Conservation (phyloP, 1,140 invertebrate genomes). For the Helicoverpa armigera region DNA sequence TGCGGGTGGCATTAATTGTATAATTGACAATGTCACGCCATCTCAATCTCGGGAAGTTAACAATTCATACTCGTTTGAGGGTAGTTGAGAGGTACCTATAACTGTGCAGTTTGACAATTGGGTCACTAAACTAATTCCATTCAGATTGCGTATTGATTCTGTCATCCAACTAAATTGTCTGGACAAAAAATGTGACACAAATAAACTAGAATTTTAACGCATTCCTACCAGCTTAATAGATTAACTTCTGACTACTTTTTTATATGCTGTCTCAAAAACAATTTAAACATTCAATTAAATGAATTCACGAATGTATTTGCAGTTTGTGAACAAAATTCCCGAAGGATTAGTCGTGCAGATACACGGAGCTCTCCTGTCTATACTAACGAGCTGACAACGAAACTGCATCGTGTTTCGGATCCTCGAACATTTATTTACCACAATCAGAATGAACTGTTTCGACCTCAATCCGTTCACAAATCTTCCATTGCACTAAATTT, state of each 20-base stretch:
- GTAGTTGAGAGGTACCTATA: not conserved
- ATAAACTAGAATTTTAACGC: not conserved
- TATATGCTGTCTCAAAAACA: too few relatives aligned
- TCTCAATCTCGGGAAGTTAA: conserved; percentile 47
- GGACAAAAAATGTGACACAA: not conserved
- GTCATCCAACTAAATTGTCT: not conserved
- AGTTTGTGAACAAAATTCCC: not conserved
- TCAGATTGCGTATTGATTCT: not conserved
- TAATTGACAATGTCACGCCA: conserved; percentile 53
- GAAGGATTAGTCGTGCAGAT: not conserved
- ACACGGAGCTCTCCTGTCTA: not conserved
- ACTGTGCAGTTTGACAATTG: not conserved
- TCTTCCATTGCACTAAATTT: conserved; percentile 63
- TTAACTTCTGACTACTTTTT: too few relatives aligned
- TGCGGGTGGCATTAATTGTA: conserved; percentile 47
- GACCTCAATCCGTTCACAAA: conserved; percentile 50
- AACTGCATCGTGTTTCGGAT: conserved; percentile 12
- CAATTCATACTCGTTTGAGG: conserved; percentile 49
- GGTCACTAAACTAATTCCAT: not conserved
- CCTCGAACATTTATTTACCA: not conserved
- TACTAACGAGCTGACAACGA: not conserved
- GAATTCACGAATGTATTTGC: not conserved
- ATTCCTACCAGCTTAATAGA: too few relatives aligned
- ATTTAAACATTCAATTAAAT: too few relatives aligned
- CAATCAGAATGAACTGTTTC: conserved; percentile 1